phyloP scores from a whole-genome alignment of 53 echinoderm and acorn worm species.

The Pentamera pediparva region DNA sequence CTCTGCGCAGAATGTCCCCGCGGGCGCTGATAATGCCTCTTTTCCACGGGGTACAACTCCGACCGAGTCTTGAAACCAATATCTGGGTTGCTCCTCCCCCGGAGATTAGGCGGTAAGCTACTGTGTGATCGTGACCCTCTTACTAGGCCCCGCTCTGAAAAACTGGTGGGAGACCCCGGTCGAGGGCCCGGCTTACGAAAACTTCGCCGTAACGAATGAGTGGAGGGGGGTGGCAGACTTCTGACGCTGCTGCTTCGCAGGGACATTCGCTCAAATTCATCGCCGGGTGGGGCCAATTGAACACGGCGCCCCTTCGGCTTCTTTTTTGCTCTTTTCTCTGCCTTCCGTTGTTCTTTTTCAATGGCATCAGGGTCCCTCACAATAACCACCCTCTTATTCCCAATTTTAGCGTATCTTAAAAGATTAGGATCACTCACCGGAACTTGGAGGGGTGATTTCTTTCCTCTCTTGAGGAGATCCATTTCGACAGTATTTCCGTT shows the following conservation, averaged over 20 bases:
- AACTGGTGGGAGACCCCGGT: constrained; percentile 13
- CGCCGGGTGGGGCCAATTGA: background rate
- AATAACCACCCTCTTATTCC: constrained; percentile 20
- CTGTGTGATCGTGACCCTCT: background rate
- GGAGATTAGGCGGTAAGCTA: constrained; percentile 23
- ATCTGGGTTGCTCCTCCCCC: background rate
- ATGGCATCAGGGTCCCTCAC: constrained; percentile 27
- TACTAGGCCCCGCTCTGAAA: constrained; percentile 3
- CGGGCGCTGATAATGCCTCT: too few relatives aligned
- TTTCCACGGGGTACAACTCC: too few relatives aligned
- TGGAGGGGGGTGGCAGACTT: background rate
- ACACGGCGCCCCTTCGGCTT: background rate
- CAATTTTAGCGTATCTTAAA: constrained; percentile 30
- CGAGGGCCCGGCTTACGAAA: constrained; percentile 6
- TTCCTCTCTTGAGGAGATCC: constrained; percentile 1
- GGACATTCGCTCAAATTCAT: constrained; percentile 4
- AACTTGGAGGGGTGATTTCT: constrained; percentile 6
- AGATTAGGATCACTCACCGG: constrained; percentile 35
- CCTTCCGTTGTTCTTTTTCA: constrained; percentile 4
- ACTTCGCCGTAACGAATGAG: background rate
- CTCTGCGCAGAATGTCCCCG: too few relatives aligned
- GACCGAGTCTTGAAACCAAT: too few relatives aligned
- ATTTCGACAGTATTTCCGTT: background rate
- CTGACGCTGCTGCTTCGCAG: background rate
- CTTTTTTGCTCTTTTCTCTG: constrained; percentile 12